Base-by-base conservation (phyloP, 2,797 vertebrate genomes). In the Xenentodon cancila region DNA sequence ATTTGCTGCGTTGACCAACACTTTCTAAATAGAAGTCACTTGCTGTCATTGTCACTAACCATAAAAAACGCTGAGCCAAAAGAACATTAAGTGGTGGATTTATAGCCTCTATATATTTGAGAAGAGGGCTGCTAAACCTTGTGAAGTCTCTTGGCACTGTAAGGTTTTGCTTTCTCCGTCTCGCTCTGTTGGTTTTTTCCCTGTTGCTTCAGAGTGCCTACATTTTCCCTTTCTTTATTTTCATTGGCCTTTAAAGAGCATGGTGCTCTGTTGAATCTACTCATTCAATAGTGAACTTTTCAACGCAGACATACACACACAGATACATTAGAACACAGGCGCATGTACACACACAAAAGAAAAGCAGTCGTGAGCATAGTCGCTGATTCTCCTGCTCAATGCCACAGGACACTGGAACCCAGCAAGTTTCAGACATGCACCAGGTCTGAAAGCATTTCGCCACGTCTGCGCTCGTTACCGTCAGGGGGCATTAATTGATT, bases 41-140 rank as follows among this genome's bases (percentile, higher is more conserved):
- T 79, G 86, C 81, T 84, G 84, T 90, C 85, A 86, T 87, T 88
- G 85, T 87, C 80, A 81, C 84, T 59, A 72, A 56, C 69, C 66
- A 84, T 93, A 91, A 92, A 88, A 91, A 92, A 88, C 84, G 79
- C 81, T 71, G 64, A 87, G 83, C 89, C 92, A 83, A 82, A 80
- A 86, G 80, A 81, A 90, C 88, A 87, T 91, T 89, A 92, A 92
- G 87, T 88, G 77, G 78, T 85, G 78, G 83, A 93, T 92, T 93
- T 92, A 94, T 80, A 81, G 73, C 80, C n/a, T 13, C 84, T 76
- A 84, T 92, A 91, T 92, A 92, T 91, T 85, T 87, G 88, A 90
- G 85, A 79, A 77, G 85, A 89, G 85, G 73, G 73, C 87, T 86
- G 80, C 89, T 89, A 90, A 93, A 92, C 87, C 89, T 89, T 87